phyloP scores from a whole-genome alignment of 2,888 invertebrate species.

The Lasioglossum marginatum region DNA sequence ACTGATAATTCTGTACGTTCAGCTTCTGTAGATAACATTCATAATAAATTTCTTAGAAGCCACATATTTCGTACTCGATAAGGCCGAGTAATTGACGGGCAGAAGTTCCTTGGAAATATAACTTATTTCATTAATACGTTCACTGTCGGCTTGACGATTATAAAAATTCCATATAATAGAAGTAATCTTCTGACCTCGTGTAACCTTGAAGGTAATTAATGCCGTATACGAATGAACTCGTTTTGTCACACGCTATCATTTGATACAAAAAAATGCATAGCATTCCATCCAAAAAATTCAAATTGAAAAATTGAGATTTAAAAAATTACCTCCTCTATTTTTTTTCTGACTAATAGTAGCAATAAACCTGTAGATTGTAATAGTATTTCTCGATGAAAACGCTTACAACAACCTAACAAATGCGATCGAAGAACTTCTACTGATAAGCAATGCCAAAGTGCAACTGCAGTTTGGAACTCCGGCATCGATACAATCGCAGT shows the following conservation, averaged over 20 bases:
- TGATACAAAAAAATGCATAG: no score
- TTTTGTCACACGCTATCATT: no score
- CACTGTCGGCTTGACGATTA: background rate
- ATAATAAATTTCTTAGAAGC: conserved; percentile 12
- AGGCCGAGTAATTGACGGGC: background rate
- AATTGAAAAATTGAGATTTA: no score
- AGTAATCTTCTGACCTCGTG: no score
- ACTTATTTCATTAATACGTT: background rate
- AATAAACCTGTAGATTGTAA: background rate
- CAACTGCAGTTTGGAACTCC: background rate
- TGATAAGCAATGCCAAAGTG: background rate
- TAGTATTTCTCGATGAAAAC: background rate
- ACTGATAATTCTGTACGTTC: background rate
- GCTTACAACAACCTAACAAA: background rate
- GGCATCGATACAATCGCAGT: background rate
- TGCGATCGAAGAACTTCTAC: background rate
- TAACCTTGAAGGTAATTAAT: no score
- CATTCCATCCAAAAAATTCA: no score
- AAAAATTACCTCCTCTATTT: no score
- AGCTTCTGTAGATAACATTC: conserved; percentile 14
- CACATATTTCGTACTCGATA: background rate
- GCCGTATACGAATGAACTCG: no score
- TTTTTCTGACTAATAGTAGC: no score
- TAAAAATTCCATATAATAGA: background rate
- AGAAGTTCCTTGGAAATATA: background rate